Percentiles rank a stretch among this genome's conserved stretches.
Evolutionary conservation across 2,888 invertebrate genomes (phyloP).

Genomic region (Ernsta delagoae): DNA sequence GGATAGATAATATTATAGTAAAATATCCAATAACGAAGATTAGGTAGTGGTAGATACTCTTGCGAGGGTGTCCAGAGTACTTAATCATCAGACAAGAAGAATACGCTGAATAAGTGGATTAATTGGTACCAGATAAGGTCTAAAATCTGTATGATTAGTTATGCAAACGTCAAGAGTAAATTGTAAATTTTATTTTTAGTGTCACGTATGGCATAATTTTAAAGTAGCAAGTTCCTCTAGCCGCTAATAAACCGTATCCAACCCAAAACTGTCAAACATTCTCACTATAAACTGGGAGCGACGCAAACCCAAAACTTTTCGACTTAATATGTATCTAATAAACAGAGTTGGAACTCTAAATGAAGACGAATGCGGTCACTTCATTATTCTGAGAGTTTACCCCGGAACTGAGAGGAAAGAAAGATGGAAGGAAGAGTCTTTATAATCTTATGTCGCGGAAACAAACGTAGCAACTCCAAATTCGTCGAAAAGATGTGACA

Average conservation of each 20-base stretch:
- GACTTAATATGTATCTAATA: constrained; percentile 69
- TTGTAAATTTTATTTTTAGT: neutral
- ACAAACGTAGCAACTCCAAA: too few species aligned
- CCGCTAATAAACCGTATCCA: constrained; percentile 46
- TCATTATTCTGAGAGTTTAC: constrained; percentile 69
- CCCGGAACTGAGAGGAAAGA: neutral
- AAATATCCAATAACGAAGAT: constrained; percentile 67
- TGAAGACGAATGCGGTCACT: constrained; percentile 78
- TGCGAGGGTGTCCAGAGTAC: too few species aligned
- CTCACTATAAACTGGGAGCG: constrained; percentile 48
- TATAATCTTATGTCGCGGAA: too few species aligned
- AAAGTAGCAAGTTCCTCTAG: constrained; percentile 33
- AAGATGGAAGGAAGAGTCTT: too few species aligned
- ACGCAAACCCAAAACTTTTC: constrained; percentile 51
- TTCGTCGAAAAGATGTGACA: neutral
- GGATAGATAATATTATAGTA: constrained; percentile 55
- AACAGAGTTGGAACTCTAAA: constrained; percentile 63
- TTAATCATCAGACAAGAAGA: too few species aligned
- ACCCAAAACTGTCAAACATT: constrained; percentile 62
- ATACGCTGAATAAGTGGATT: too few species aligned
- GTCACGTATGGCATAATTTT: neutral
- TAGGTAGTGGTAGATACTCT: constrained; percentile 45
- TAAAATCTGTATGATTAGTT: too few species aligned
- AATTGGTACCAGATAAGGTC: too few species aligned
- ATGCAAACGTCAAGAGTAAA: too few species aligned